Evolutionary conservation across 2,888 invertebrate genomes (phyloP).

Genomic region (Perdita meconis): DNA sequence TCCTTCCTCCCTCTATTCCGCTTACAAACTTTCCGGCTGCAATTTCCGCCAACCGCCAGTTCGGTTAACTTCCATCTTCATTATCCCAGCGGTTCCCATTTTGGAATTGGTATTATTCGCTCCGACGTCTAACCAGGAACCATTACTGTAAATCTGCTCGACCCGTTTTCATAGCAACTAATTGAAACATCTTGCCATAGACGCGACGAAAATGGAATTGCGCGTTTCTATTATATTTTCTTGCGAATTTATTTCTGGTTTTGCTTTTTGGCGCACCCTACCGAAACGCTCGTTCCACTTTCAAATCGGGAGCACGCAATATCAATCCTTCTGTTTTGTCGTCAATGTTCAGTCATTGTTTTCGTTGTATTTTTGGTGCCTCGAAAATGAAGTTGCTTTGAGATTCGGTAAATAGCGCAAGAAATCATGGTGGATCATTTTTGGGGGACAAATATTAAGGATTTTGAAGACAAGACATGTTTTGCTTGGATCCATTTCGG

Average conservation of each 20-base stretch:
- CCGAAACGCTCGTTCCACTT: too few relatives aligned
- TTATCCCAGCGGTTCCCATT: not conserved
- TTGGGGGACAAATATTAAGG: too few relatives aligned
- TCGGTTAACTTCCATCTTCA: constrained; percentile 6
- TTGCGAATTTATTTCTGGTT: not conserved
- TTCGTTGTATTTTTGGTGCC: too few relatives aligned
- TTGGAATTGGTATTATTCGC: constrained; percentile 2
- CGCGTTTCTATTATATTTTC: not conserved
- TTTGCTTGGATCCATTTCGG: too few relatives aligned
- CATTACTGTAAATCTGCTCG: constrained; percentile 12
- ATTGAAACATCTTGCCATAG: not conserved
- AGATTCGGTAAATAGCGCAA: too few relatives aligned
- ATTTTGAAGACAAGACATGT: too few relatives aligned
- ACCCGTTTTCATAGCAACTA: not conserved
- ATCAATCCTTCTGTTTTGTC: too few relatives aligned
- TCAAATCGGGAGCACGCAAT: too few relatives aligned
- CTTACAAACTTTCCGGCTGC: constrained; percentile 2
- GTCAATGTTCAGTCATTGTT: too few relatives aligned
- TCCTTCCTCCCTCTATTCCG: not conserved
- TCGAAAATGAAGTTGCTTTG: too few relatives aligned
- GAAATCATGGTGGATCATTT: too few relatives aligned
- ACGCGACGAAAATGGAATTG: not conserved
- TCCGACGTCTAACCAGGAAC: not conserved
- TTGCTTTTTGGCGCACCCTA: too few relatives aligned
- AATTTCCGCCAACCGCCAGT: not conserved